A percentile compares a stretch with the other conserved stretches of the same genome.
phyloP scores from a whole-genome alignment of 92 coral and sea anemone genomes.

The Epizoanthus scotinus region DNA sequence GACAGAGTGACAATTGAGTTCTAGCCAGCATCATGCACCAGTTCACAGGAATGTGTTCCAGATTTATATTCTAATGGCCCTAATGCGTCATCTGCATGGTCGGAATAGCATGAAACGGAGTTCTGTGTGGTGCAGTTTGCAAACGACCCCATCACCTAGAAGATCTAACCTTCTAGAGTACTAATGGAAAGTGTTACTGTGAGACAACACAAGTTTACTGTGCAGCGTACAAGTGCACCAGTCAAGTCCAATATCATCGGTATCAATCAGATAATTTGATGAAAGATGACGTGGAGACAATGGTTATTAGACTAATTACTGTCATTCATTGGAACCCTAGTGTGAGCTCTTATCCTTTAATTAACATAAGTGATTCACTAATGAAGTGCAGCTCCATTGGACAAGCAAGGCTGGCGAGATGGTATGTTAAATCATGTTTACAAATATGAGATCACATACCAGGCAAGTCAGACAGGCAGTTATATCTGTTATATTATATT shows the following conservation, averaged over 20 bases:
- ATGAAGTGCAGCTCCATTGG: not conserved
- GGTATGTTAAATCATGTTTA: constrained; percentile 19
- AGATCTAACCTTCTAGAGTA: not conserved
- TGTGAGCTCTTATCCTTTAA: constrained; percentile 32
- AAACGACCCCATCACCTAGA: not conserved
- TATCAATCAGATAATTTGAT: constrained; percentile 52
- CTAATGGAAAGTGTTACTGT: not conserved
- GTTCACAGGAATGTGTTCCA: constrained; percentile 33
- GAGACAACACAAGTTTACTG: constrained; percentile 16
- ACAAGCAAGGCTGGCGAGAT: not conserved
- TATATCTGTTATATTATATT: too few species aligned
- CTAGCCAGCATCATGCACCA: constrained; percentile 27
- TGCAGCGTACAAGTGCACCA: constrained; percentile 25
- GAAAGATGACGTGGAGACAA: constrained; percentile 66
- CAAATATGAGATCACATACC: not conserved
- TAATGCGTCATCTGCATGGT: constrained; percentile 21
- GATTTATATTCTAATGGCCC: not conserved
- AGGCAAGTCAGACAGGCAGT: not conserved
- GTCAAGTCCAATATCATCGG: constrained; percentile 32
- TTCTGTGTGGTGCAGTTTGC: not conserved
- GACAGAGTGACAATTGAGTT: constrained; percentile 38
- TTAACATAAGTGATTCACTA: constrained; percentile 42
- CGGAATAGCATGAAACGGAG: constrained; percentile 8
- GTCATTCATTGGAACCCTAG: constrained; percentile 49
- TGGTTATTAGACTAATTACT: constrained; percentile 59